Evolutionary conservation across 2,888 invertebrate species (phyloP).

Genomic region (Drosophila rellima): DNA sequence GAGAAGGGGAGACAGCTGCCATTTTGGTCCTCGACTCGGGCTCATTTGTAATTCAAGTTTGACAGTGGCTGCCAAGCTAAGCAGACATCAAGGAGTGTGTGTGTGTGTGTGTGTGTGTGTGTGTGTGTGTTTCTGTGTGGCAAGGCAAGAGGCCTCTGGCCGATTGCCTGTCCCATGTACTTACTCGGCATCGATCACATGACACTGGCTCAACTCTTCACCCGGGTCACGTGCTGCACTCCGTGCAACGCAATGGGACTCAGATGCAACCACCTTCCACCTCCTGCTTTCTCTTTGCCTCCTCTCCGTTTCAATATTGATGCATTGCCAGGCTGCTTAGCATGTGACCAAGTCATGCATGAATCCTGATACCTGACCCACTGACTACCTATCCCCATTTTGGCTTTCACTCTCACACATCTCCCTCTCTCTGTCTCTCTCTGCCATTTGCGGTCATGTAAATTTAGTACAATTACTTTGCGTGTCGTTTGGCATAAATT

Average conservation of each 20-base stretch:
- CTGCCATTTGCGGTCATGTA: constrained; percentile 60
- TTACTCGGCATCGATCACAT: constrained; percentile 47
- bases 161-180: constrained; percentile 26
- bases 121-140: constrained; percentile 9
- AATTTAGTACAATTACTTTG: constrained; percentile 75
- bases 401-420: background rate
- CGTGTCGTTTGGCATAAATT: constrained; percentile 74
- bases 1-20: background rate
- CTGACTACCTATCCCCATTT: background rate
- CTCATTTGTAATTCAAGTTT: constrained; percentile 78
- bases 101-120: constrained; percentile 12
- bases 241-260: constrained; percentile 30
- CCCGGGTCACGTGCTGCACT: constrained; percentile 39
- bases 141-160: constrained; percentile 21
- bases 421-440: background rate
- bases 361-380: constrained; percentile 31
- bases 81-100: constrained; percentile 60
- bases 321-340: constrained; percentile 63
- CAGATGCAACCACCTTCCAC: constrained; percentile 33
- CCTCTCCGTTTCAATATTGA: constrained; percentile 60
- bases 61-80: constrained; percentile 42
- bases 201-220: constrained; percentile 28
- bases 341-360: constrained; percentile 59
- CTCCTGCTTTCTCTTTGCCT: constrained; percentile 7
- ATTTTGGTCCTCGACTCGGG: constrained; percentile 34